Evolutionary conservation across 2,797 vertebrate genomes (phyloP), one percentile per base, ranked within the genome.

Genomic region (Typhlichthys subterraneus): DNA sequence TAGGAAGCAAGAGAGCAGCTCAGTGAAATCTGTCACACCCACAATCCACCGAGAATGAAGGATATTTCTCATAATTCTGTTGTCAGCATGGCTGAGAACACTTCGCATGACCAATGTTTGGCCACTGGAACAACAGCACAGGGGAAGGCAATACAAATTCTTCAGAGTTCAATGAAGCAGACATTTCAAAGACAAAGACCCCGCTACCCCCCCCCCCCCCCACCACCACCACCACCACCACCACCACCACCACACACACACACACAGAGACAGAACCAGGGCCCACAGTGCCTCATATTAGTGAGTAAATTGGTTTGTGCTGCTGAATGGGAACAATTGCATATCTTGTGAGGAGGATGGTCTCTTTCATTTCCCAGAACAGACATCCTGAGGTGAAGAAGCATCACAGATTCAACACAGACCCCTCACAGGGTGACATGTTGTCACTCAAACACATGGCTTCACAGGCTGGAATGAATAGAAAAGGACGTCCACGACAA

Each of bases 391-490:
- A 9, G 70, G 70, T 62, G 50, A 38, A 38, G 49, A 33, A 47
- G 53, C 19, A 42, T 71, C 65, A 61, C 57, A 62, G 60, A 76
- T 70, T 77, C 69, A 63, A 53, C 58, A 63, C 73, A 72, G 57
- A 70, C 58, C 69, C 53, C 58, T 73, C 17, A 42, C 49, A 17
- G 53, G 52, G 57, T 23, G 63, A 73, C 72, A 77, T 76, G 76
- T 86, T 84, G 79, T 86, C 81, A 52, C 58, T 63, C 57, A 72
- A 47, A 68, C 76, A 73, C 72, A 84, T 75, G 74, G 73, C 65
- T 66, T 55, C 66, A 59, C 23, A 62, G 56, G 6, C 48, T 52
- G 2, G 2, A 67, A 51, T 71, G 66, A 77, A 67, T 53, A 57
- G 59, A 2, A 45, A 61, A 56, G 61, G 48, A 51, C 42, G 63